A percentile compares a stretch with the other conserved stretches of the same genome.
Evolutionary conservation across 2,797 vertebrate genomes (phyloP).

Genomic region (Malurus leucopterus): DNA sequence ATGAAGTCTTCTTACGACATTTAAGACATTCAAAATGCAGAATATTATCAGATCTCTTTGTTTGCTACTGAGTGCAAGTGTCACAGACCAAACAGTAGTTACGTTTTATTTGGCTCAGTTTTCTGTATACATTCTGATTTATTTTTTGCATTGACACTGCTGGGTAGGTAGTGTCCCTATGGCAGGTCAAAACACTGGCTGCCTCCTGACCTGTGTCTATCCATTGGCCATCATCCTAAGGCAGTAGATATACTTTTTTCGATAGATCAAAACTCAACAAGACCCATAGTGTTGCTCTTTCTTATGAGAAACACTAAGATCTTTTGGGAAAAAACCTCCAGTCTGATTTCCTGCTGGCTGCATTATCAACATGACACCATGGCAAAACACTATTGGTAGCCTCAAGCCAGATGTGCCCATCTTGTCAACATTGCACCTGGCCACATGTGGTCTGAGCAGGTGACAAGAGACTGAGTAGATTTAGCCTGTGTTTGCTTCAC

Average conservation of each 20-base stretch:
- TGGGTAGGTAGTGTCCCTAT: not conserved
- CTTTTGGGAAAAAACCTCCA: not conserved
- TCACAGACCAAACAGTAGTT: not conserved
- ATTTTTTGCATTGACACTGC: not conserved
- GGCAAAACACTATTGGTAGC: fast-evolving
- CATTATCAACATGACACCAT: not conserved
- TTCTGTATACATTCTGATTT: not conserved
- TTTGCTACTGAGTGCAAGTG: not conserved
- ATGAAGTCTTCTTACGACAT: not conserved
- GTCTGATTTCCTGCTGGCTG: not conserved
- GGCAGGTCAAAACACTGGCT: not conserved
- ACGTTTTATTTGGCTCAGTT: not conserved
- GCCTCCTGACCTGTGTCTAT: not conserved
- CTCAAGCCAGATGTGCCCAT: not conserved
- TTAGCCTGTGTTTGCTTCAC: not conserved
- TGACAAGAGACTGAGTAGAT: not conserved
- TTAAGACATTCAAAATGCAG: not conserved
- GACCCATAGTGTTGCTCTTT: not conserved
- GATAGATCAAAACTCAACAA: not conserved
- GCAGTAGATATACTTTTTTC: not conserved
- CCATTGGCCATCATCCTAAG: not conserved
- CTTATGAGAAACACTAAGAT: not conserved
- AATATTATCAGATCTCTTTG: not conserved
- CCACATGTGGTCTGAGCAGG: not conserved
- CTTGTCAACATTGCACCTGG: too few species aligned